Evolutionary conservation across 2,888 invertebrate species (phyloP).

Genomic region (Eumacrocentrus americanus): DNA sequence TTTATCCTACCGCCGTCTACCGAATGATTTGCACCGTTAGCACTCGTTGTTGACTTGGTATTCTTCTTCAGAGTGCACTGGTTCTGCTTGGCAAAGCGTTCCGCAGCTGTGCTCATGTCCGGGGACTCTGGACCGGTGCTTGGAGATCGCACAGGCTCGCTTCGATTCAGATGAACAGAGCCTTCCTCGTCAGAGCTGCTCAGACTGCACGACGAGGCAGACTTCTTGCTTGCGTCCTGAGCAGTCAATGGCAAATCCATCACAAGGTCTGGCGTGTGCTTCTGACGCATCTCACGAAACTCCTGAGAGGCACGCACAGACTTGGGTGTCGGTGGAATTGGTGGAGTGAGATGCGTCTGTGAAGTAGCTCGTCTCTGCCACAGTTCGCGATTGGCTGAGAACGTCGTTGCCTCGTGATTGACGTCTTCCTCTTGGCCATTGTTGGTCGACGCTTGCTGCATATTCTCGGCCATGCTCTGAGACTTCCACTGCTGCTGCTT

Average conservation of each 20-base stretch:
- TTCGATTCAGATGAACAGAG: slow-evolving; percentile 48
- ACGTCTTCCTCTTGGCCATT: slow-evolving; percentile 36
- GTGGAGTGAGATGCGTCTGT: slow-evolving; percentile 59
- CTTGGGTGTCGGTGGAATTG: slow-evolving; percentile 55
- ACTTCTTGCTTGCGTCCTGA: slow-evolving; percentile 53
- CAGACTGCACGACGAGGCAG: slow-evolving; percentile 58
- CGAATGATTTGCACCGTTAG: slow-evolving; percentile 33
- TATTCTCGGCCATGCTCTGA: slow-evolving; percentile 62
- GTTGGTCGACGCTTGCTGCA: slow-evolving; percentile 31
- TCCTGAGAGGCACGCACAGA: slow-evolving; percentile 59
- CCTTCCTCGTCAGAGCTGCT: slow-evolving; percentile 54
- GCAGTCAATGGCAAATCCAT: slow-evolving; percentile 76
- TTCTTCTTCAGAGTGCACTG: slow-evolving; percentile 80
- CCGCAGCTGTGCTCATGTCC: slow-evolving; percentile 76
- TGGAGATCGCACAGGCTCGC: slow-evolving; percentile 57
- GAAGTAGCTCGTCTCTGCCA: slow-evolving; percentile 70
- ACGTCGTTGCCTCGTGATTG: slow-evolving; percentile 52
- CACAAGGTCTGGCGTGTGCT: slow-evolving; percentile 79
- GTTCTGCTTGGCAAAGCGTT: slow-evolving; percentile 79
- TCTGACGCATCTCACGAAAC: slow-evolving; percentile 63
- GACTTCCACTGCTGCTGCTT: slow-evolving; percentile 61
- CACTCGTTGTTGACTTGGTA: slow-evolving; percentile 57
- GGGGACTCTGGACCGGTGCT: slow-evolving; percentile 65
- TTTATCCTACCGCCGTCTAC: slow-evolving; percentile 41
- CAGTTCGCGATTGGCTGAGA: slow-evolving; percentile 65